Base-by-base conservation (phyloP, 2,113 vertebrate genomes). In the Bagarius yarrelli region DNA sequence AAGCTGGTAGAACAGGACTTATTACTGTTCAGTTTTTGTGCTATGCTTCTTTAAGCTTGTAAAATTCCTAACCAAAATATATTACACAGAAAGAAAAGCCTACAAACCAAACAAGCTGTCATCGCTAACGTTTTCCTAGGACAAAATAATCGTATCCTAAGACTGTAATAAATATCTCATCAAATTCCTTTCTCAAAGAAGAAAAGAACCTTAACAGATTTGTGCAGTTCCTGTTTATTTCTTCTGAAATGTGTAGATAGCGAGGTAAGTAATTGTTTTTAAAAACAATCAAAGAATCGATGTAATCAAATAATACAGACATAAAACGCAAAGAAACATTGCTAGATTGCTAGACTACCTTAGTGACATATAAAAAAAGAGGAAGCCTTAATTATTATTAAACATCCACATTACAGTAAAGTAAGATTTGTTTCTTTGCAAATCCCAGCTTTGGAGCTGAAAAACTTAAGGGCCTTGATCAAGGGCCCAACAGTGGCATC, bases 61-160 rank as follows among this genome's bases (percentile, higher is more conserved):
- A 53, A 55, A 71, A 61, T 21, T n/a, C 23, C 44, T 64, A 60
- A 52, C 27, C 59, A 66, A 27, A 36, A 78, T 59, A 56, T 88
- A 89, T 84, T 89, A 88, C 88, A 87, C 88, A 88, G 87, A 88
- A 91, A 92, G 90, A 93, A 90, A 59, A 76, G 87, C 89, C 89
- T 89, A 81, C 82, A 89, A 91, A 87, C 79, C 84, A 82, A 78
- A 80, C 56, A 86, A 87, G 87, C 90, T 86, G 90, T 86, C 79
- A 83, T 71, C 74, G 79, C 85, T 90, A 83, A 78, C 83, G 86
- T 74, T 30, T 81, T 53, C 23, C 27, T 72, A 83, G 77, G 53
- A 87, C 85, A 80, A 79, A 27, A 71, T 12, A 11, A 15, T 2
- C 60, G 78, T 18, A 53, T 30, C 40, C 44, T n/a, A 72, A 72